Percentiles rank a stretch among this genome's conserved stretches.
Conservation (phyloP, 2,797 vertebrate species). For the Bradypus variegatus region DNA sequence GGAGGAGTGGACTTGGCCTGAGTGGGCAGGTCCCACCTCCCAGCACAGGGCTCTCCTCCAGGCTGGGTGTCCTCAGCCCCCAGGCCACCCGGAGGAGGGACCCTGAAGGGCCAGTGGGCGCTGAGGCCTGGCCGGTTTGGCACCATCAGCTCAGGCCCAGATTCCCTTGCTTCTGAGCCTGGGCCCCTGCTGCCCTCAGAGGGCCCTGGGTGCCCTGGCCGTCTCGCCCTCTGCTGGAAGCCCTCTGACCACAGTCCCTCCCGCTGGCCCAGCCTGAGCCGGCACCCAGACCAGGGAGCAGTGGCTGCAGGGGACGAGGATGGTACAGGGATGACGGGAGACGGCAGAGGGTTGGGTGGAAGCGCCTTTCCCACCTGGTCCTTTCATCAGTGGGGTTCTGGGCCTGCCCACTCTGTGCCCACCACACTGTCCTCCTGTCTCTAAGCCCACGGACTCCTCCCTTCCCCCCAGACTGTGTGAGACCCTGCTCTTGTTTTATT, state of each 20-base stretch:
- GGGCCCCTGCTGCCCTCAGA: background rate
- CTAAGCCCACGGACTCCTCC: too few species aligned
- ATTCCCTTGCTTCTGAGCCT: background rate
- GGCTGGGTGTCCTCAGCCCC: background rate
- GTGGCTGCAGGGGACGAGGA: background rate
- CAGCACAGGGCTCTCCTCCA: background rate
- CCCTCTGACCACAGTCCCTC: background rate
- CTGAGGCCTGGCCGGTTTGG: background rate
- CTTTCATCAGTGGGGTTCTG: too few species aligned
- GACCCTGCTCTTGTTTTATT: background rate
- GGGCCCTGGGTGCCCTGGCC: background rate
- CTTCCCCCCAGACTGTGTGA: too few species aligned
- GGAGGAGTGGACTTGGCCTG: background rate
- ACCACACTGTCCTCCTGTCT: too few species aligned
- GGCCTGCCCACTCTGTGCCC: background rate
- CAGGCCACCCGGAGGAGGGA: background rate
- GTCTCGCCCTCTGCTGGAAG: background rate
- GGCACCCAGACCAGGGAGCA: background rate
- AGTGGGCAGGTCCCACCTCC: background rate
- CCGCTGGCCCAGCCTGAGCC: background rate
- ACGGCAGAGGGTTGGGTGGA: background rate
- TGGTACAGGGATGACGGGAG: background rate
- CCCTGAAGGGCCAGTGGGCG: background rate
- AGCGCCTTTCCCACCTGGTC: background rate
- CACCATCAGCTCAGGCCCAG: background rate